Base-by-base conservation (phyloP, 2,888 invertebrate species). In the Noctua janthina region DNA sequence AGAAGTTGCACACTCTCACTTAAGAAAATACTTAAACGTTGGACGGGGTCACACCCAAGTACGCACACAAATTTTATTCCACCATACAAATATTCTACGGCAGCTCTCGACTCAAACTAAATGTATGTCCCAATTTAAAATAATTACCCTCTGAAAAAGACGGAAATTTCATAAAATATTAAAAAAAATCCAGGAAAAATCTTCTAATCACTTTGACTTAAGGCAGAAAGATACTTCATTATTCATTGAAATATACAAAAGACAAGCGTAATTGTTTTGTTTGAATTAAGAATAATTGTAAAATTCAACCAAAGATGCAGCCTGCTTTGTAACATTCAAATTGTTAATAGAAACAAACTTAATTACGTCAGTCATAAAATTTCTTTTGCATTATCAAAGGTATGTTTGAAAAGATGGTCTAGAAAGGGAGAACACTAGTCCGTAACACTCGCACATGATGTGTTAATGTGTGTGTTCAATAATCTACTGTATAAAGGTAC, bases 281-380 rank as follows among this genome's bases (percentile, higher is more conserved):
- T 85, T 69, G 67, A 86, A 85, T 80, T 78, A 72, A 64, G 86
- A 86, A 80, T 70, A 83, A 80, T 67, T 13, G 35, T 17, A 49
- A 64, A 4, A 51, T 56, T 49, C 13, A 69, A 51, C 59, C 20
- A 17, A 23, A 67, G 2, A 13, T 43, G 43, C 39, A 43, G 23
- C 11, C 39, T 4, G 10, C 11, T 10, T 56, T 23, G 7, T 23
- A 23, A 23, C 56, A 20, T 56, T n/a, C 11, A 59, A n/a, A n/a
- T 59, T n/a, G 11, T 59, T 59, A 13, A 5, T n/a, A 59, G 20
- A 66, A 66, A 66, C 39, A 66, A 66, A 66, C 66, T 39, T 20
- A 13, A 59, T 5, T 1, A 23, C 5, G 20, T 11, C 1, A 2
- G 39, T 1, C 8, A 39, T 66, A 66, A 39, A 11, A 39, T 11